phyloP scores from a whole-genome alignment of 2,888 invertebrate genomes.

The Antheraea assamensis region DNA sequence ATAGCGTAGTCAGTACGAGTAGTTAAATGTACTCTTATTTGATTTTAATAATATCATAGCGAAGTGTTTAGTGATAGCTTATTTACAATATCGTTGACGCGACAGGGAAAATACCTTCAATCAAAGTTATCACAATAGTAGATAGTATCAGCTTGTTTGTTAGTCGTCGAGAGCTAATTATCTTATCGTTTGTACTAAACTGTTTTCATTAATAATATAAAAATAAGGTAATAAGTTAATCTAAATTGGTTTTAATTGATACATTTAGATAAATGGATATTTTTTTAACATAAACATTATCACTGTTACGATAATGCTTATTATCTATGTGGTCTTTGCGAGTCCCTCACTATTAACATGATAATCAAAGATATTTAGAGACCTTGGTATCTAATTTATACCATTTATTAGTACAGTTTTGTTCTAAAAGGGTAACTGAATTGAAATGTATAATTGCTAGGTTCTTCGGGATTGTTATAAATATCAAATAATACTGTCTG shows the following conservation, averaged over 20 bases:
- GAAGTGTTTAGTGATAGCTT: background rate
- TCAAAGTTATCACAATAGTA: slow-evolving; percentile 4
- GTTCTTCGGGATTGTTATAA: no score
- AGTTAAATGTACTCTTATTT: no score
- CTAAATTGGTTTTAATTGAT: slow-evolving; percentile 12
- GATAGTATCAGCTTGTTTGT: slow-evolving; percentile 1
- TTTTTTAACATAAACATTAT: slow-evolving; percentile 1
- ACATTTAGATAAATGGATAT: slow-evolving; percentile 9
- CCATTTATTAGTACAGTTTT: no score
- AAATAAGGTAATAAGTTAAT: slow-evolving; percentile 19
- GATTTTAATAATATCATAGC: no score
- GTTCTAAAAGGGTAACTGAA: no score
- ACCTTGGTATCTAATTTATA: no score
- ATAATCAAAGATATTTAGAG: no score
- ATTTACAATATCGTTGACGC: background rate
- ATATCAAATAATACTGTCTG: no score
- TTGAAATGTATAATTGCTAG: no score
- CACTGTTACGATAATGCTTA: background rate
- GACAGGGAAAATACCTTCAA: slow-evolving; percentile 1
- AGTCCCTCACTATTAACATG: background rate
- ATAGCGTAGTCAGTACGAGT: no score
- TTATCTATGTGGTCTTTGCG: background rate
- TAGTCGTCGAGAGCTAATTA: background rate
- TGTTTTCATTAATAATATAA: slow-evolving; percentile 14
- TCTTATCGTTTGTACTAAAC: slow-evolving; percentile 20